phyloP scores from a whole-genome alignment of 2,888 invertebrate genomes.

The Epirrhoe tristata region DNA sequence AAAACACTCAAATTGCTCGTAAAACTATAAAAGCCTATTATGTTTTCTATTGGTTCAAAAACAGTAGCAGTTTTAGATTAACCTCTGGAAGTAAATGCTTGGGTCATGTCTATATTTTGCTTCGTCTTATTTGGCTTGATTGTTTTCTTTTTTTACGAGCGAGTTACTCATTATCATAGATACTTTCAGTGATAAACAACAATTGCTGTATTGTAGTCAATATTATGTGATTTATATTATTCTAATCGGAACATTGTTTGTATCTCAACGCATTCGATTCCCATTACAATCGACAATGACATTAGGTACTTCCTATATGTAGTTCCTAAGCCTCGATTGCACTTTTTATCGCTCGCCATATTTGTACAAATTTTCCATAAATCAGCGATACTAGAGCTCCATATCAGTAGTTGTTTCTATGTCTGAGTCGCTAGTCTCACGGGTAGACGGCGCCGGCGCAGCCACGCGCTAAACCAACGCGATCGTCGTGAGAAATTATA shows the following conservation, averaged over 20 bases:
- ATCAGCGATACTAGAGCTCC: constrained; percentile 43
- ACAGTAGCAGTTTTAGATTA: constrained; percentile 22
- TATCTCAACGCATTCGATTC: constrained; percentile 12
- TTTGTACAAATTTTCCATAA: constrained; percentile 40
- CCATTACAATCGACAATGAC: constrained; percentile 27
- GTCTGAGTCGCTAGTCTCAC: constrained; percentile 57
- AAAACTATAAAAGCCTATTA: constrained; percentile 40
- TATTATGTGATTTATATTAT: constrained; percentile 4
- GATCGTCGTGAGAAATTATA: constrained; percentile 81
- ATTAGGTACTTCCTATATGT: constrained; percentile 36
- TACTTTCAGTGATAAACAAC: background rate
- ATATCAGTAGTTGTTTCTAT: constrained; percentile 49
- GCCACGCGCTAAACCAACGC: constrained; percentile 57
- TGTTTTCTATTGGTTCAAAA: constrained; percentile 19
- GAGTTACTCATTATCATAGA: background rate
- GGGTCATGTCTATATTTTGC: constrained; percentile 1
- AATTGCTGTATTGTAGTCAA: constrained; percentile 3
- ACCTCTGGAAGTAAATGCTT: constrained; percentile 2
- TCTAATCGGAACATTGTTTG: constrained; percentile 13
- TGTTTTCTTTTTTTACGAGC: background rate
- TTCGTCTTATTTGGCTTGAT: background rate
- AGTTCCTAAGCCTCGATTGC: constrained; percentile 29
- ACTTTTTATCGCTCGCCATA: constrained; percentile 37
- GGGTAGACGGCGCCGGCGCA: constrained; percentile 58
- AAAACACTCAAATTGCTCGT: constrained; percentile 38